Evolutionary conservation across 2,888 invertebrate genomes (phyloP), one percentile per base, ranked within the genome.

Genomic region (Melinopterus prodromus): DNA sequence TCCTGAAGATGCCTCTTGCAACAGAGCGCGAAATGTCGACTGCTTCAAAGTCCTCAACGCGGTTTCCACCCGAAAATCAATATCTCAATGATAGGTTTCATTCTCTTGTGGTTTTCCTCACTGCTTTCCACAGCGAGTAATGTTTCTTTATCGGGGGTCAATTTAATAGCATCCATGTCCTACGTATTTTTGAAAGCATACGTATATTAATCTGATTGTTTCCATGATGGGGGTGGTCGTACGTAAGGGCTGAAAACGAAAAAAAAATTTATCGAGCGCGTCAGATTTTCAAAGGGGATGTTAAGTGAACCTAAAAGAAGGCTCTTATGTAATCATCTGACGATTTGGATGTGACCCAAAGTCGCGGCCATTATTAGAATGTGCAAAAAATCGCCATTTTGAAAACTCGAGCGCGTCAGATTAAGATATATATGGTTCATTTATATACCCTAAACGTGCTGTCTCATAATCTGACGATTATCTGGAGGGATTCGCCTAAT

Each of bases 401-500:
- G 81, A 81, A 81, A 82, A 81, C 82, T 82, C 82, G 79, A 82
- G 82, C 81, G 81, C 78, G 82, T 82, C 82, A 82, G 82, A 82
- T 82, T 82, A 82, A 77, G 72, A 80, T 78, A 82, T 72, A 82
- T 36, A 72, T 70, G 78, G 71, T 82, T 82, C 70, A 76, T 15
- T 76, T 81, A 71, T 16, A 80, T 80, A 70, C 71, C 75, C 78
- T 78, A 78, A 69, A 78, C 78, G 78, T 80, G 71, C 78, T 80
- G 80, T 69, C 76, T 75, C 70, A 80, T 80, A 80, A 79, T 79
- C 78, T 80, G 80, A 78, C 78, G 78, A 81, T 81, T 80, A 77
- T 74, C 70, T 81, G 71, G 71, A 78, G 82, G 82, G 79, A 80
- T 80, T 80, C 70, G 16, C 26, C 70, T 79, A 80, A 80, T 80